Evolutionary conservation across 2,888 invertebrate genomes (phyloP), one percentile per base, ranked within the genome.

Genomic region (Nymphalis urticae): DNA sequence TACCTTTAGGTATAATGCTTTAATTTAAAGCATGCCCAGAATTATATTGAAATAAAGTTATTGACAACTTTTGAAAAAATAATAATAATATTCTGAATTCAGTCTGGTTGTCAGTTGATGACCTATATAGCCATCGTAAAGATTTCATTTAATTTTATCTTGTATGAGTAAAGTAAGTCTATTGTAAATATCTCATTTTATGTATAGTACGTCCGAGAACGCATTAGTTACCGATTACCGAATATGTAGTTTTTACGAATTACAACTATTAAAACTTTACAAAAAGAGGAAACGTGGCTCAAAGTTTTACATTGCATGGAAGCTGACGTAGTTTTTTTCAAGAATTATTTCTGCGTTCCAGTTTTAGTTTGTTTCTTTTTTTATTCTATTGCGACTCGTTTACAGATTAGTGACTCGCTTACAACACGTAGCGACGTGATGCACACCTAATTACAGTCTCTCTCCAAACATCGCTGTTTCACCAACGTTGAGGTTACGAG

Each of bases 281-380:
- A 50, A 4, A 42, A 13, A 42, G 53, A 53, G 65, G 59, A 65
- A 65, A 68, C 64, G 24, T 63, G 54, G 59, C 59, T 60, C 61
- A 54, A 42, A 53, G 62, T 56, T 47, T 42, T 42, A 53, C 66
- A 62, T 56, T 48, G 68, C 50, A 48, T 54, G 42, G 59, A 64
- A 63, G 62, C 42, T 24, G 58, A 19, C 21, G 70, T 68, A 62
- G 42, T 6, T 6, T 32, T 6, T 61, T 66, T 66, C 71, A 61
- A 51, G 60, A 60, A 69, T 32, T 32, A 32, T 32, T 32, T 32
- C 27, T 32, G 56, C 67, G 65, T 70, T 72, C 62, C 60, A 59
- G 61, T 66, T 69, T 68, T 61, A 68, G 61, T 65, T 72, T 61
- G 62, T 70, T 66, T 64, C 63, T 65, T 65, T 50, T 73, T 72